Evolutionary conservation across 2,888 invertebrate genomes (phyloP), one percentile per base, ranked within the genome.

Genomic region (Dryobotodes eremita): DNA sequence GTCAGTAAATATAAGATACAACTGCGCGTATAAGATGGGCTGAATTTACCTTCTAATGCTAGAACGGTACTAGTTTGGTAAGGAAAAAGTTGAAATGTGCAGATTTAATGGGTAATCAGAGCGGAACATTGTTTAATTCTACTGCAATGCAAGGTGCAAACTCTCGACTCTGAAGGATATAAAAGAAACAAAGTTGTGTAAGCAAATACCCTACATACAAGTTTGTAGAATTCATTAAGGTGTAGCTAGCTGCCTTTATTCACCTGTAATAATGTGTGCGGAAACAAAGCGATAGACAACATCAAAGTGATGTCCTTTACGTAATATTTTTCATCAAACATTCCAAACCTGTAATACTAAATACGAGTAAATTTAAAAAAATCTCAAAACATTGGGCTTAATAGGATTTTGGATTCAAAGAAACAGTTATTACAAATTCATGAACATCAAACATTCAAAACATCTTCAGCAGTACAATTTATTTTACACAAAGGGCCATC

Each of bases 1-100:
- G 85, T 83, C 86, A 81, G 81, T 86, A 81, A 86, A 81, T 85
- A 78, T 88, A 78, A 72, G 81, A 81, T 77, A 86, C 77, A 81
- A 82, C 71, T 77, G 66, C 65, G 68, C 75, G 75, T 74, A 71
- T 74, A 77, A 77, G 83, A 75, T 78, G 78, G 77, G 72, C 50
- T 64, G 74, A 64, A 79, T 83, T 75, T 83, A 83, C 86, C 61
- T 77, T 73, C 62, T 69, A 73, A 76, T 71, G 72, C 57, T 42
- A 42, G 42, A 42, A 42, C 42, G 42, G 42, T 42, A 42, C 31
- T 36, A 42, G 71, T 75, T 72, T 53, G 53, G 64, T 46, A 75
- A 74, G 48, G 53, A 81, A 81, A 73, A 55, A 85, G 26, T 79
- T 83, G 77, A 70, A 76, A 76, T 71, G 65, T 70, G 50, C 55